Percentiles rank a stretch among this genome's conserved stretches.
Conservation (phyloP, 2,888 invertebrate genomes). For the Taphrorychus bicolor region DNA sequence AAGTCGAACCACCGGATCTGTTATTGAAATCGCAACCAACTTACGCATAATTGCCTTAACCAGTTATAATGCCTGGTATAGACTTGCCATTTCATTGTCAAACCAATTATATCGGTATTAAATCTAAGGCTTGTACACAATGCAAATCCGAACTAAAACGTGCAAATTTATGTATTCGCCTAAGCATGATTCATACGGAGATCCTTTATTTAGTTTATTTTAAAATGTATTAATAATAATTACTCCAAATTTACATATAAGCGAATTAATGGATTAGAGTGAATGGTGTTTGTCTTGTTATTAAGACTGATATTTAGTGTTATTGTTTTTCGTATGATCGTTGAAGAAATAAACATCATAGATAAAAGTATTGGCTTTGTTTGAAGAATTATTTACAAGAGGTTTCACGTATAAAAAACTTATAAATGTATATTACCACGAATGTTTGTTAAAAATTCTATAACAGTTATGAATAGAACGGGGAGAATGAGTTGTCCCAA, state of each 20-base stretch:
- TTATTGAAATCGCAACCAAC: neutral
- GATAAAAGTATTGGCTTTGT: too few relatives aligned
- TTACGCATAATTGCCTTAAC: neutral
- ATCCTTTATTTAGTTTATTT: neutral
- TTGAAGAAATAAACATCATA: too few relatives aligned
- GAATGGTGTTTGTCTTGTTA: neutral
- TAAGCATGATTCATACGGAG: neutral
- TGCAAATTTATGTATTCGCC: neutral
- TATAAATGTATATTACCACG: too few relatives aligned
- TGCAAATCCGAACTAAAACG: neutral
- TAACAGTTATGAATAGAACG: too few relatives aligned
- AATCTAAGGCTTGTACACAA: neutral
- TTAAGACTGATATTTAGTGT: too few relatives aligned
- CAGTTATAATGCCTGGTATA: neutral
- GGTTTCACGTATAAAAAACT: too few relatives aligned
- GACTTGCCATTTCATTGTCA: neutral
- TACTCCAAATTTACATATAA: neutral
- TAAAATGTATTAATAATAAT: neutral
- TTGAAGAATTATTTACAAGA: too few relatives aligned
- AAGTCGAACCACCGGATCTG: neutral
- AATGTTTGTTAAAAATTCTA: too few relatives aligned
- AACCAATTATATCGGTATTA: neutral
- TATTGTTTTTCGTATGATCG: too few relatives aligned
- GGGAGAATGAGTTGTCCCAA: too few relatives aligned
- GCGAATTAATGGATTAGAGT: neutral